A percentile compares a stretch with the other conserved stretches of the same genome.
phyloP scores from a whole-genome alignment of 2,797 vertebrate species.

The Gadopsis marmoratus region DNA sequence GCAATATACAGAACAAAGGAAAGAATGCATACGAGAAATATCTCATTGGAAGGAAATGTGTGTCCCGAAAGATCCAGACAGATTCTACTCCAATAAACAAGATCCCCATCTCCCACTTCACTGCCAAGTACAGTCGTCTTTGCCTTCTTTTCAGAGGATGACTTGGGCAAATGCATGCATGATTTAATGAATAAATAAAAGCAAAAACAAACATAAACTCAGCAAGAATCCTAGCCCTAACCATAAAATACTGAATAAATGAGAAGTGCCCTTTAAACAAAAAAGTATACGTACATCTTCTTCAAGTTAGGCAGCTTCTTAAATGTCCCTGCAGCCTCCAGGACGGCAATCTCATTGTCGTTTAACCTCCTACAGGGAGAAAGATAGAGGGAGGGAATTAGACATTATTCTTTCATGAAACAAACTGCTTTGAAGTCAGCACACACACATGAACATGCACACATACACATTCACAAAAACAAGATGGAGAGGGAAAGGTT shows the following conservation, averaged over 20 bases:
- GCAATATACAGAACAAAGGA: background rate
- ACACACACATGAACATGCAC: slow-evolving; percentile 22
- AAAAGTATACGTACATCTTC: slow-evolving; percentile 91
- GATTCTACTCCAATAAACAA: background rate
- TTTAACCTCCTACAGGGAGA: slow-evolving; percentile 90
- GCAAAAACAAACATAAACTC: background rate
- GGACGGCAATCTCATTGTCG: slow-evolving; percentile 94
- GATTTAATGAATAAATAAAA: slow-evolving; percentile 3
- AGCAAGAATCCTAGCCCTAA: background rate
- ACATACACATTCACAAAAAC: slow-evolving; percentile 8
- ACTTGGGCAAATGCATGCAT: background rate
- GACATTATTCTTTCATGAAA: slow-evolving; percentile 51
- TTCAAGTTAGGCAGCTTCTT: slow-evolving; percentile 94
- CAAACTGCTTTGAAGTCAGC: slow-evolving; percentile 35
- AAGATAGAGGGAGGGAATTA: slow-evolving; percentile 41
- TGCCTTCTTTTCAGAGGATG: background rate
- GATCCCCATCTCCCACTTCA: background rate
- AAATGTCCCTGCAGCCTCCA: slow-evolving; percentile 92
- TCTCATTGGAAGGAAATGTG: background rate
- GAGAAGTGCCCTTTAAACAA: background rate
- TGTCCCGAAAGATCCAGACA: background rate
- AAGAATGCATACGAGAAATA: background rate
- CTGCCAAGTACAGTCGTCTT: background rate
- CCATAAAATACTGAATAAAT: background rate
- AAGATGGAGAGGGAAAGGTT: slow-evolving; percentile 15